These are phyloP conservation scores for Heliconius ethilla DNA, from an alignment of 2,888 invertebrate genomes.

Conservation along the genomic window DNA sequence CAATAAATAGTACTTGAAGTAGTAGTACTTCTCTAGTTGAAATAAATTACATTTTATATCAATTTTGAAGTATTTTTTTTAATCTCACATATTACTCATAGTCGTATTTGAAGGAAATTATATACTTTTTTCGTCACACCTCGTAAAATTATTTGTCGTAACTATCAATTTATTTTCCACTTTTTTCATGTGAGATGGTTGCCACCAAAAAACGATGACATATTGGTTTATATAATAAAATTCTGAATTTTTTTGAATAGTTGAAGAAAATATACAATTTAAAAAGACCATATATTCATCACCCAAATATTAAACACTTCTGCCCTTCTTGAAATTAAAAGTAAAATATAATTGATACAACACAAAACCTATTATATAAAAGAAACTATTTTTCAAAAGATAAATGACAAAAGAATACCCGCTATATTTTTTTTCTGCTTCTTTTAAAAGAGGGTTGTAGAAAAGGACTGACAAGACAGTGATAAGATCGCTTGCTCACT, in stretches of 20 bases:
- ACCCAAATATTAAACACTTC: not conserved
- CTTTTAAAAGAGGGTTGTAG: slow-evolving; percentile 13
- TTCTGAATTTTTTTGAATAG: too few species aligned
- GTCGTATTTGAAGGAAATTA: too few species aligned
- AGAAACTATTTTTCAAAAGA: slow-evolving; percentile 6
- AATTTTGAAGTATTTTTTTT: not conserved
- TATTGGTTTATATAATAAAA: too few species aligned
- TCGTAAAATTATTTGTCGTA: too few species aligned
- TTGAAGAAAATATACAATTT: too few species aligned
- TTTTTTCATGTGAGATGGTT: too few species aligned
- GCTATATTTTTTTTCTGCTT: not conserved
- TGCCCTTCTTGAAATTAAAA: not conserved
- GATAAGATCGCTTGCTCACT: slow-evolving; percentile 21
- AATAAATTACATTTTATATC: not conserved
- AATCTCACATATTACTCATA: too few species aligned
- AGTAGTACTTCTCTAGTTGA: not conserved
- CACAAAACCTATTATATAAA: not conserved
- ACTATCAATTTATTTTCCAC: too few species aligned
- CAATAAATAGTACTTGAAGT: too few species aligned
- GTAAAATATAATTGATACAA: not conserved
- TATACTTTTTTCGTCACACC: too few species aligned
- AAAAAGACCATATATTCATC: too few species aligned
- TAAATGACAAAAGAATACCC: slow-evolving; percentile 15
- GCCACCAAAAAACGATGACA: too few species aligned
- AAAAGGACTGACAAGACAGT: slow-evolving; percentile 8